Conservation (phyloP, 2,113 vertebrate species). For the Anarhynchus alexandrinus region DNA sequence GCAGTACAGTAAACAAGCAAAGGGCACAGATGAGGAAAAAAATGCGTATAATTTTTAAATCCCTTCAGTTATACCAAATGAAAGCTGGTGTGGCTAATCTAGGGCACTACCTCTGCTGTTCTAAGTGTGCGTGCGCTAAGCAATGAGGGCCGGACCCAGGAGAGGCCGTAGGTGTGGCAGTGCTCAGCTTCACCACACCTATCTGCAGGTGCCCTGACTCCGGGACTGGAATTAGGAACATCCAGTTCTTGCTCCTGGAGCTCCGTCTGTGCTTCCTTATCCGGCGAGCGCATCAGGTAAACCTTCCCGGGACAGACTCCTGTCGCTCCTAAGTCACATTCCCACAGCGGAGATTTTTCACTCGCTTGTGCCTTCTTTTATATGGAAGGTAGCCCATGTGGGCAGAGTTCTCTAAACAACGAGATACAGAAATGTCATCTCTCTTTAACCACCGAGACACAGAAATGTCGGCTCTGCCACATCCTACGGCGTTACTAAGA, state of each 20-base stretch:
- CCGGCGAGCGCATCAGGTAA: background rate
- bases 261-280: background rate
- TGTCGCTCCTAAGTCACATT: background rate
- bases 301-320: background rate
- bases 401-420: background rate
- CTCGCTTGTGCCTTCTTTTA: background rate
- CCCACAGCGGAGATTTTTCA: background rate
- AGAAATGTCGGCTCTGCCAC: background rate
- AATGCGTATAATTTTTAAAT: background rate
- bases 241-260: conserved; percentile 53
- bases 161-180: conserved; percentile 44
- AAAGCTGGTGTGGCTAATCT: background rate
- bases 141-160: background rate
- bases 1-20: background rate
- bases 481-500: background rate
- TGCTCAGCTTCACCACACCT: conserved; percentile 35
- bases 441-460: background rate
- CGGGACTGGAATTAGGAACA: conserved; percentile 59
- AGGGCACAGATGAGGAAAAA: background rate
- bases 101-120: conserved; percentile 4
- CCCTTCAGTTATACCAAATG: background rate
- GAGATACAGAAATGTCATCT: background rate
- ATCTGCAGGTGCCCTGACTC: conserved; percentile 23
- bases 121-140: rapidly evolving
- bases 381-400: background rate